Conservation (phyloP, 2,113 vertebrate genomes). For the Panthera uncia region DNA sequence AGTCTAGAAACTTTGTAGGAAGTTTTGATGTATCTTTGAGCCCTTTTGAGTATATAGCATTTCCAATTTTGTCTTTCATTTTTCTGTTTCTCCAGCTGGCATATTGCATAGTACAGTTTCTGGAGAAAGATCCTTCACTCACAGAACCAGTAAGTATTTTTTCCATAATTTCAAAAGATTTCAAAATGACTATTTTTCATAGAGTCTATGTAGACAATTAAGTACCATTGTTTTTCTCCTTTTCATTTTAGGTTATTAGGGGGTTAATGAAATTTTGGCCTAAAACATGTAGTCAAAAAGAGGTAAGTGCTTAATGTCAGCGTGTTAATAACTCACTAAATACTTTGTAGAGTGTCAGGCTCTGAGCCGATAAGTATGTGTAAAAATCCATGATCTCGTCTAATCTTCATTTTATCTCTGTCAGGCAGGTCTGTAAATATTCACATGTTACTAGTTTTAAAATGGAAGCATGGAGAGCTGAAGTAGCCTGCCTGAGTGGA, state of each 20-base stretch:
- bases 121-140: conserved; percentile 99
- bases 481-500: neutral
- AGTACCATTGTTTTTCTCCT: conserved; percentile 28
- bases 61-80: conserved; percentile 53
- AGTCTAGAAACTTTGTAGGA: conserved; percentile 19
- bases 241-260: conserved; percentile 94
- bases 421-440: neutral
- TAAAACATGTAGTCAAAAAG: conserved; percentile 99
- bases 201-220: conserved; percentile 19
- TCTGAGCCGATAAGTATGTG: neutral
- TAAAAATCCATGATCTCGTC: neutral
- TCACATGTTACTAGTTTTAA: neutral
- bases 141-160: conserved; percentile 95
- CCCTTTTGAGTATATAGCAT: conserved; percentile 26
- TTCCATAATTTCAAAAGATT: neutral
- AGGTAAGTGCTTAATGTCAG: conserved; percentile 85
- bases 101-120: conserved; percentile 99
- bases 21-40: conserved; percentile 5
- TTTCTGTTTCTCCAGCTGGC: conserved; percentile 90
- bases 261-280: conserved; percentile 99
- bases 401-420: neutral
- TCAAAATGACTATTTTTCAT: neutral
- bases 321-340: neutral
- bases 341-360: neutral
- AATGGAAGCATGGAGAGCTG: neutral